Conservation (phyloP, 2,888 invertebrate species). For the Griposia aprilina region DNA sequence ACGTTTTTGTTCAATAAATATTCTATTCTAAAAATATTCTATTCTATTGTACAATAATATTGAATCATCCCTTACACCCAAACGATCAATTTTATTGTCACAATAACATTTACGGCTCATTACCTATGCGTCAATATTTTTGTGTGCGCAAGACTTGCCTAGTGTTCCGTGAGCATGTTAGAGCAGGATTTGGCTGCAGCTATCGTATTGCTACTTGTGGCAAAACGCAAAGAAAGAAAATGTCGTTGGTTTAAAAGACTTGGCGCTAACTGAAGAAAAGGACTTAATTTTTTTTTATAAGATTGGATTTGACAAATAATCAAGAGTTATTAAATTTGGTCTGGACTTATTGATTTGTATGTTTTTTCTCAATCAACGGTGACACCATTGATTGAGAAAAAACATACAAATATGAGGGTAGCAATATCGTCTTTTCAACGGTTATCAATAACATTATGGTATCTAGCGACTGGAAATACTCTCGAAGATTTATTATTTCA, state of each 20-base stretch:
- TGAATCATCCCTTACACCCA: background rate
- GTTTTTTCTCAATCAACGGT: too few relatives aligned
- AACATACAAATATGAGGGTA: background rate
- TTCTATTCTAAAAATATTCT: too few relatives aligned
- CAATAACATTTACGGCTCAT: background rate
- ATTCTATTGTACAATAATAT: background rate
- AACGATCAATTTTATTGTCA: background rate
- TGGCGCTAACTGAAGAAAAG: background rate
- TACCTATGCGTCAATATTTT: background rate
- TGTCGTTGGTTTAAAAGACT: background rate
- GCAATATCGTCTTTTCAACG: background rate
- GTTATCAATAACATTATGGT: background rate
- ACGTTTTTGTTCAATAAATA: too few relatives aligned
- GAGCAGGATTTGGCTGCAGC: background rate
- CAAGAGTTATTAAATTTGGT: background rate
- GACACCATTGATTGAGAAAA: background rate
- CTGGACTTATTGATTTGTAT: too few relatives aligned
- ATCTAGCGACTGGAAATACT: background rate
- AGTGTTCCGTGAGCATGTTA: background rate
- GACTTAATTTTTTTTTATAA: background rate
- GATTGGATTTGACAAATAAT: background rate
- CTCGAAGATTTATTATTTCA: background rate
- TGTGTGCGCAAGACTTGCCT: background rate
- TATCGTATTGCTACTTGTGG: background rate
- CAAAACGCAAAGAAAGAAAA: background rate